Evolutionary conservation across 2,888 invertebrate genomes (phyloP), one percentile per base, ranked within the genome.

Genomic region (Ectemnius continuus): DNA sequence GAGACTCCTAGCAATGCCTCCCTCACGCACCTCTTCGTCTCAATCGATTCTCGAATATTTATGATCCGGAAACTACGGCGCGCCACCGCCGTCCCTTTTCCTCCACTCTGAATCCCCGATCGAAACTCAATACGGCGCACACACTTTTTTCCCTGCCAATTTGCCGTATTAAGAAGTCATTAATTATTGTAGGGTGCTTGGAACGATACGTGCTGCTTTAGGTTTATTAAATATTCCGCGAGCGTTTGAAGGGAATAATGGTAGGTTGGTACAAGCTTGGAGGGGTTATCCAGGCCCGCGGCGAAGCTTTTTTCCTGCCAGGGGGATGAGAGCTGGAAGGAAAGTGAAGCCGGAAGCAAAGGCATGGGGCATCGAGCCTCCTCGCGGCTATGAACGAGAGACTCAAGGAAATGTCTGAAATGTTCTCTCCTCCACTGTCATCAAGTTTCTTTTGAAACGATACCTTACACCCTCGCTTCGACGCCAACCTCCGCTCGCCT

Each of bases 31-130:
- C 59, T 13, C n/a, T 1, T 14, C 26, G 57, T 59, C 61, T 56
- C 79, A 82, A 78, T 75, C 69, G 70, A 78, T 77, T 81, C 78
- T 79, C 64, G 84, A 84, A 87, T 87, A 87, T 86, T 87, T 84
- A 87, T 85, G 83, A 81, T 76, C 58, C 58, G 63, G 67, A 72
- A 81, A 83, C 75, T 75, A 67, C 61, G 20, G 18, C 63, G 61
- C 16, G 16, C 36, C 36, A 2, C 36, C 5, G 36, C 4, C 36
- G 28, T 4, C 3, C 5, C 20, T 11, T 20, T 5, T 36, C 36
- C 26, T 20, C 2, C 23, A 59, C 16, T 56, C 23, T 59, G 63
- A 46, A 63, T 66, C 56, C 57, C 62, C 26, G 16, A 4, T 14
- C 4, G 16, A 16, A 52, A 16, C 4, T 52, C 52, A 52, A 52